Base-by-base conservation (phyloP, 2,888 invertebrate species). In the Nysson spinosus region DNA sequence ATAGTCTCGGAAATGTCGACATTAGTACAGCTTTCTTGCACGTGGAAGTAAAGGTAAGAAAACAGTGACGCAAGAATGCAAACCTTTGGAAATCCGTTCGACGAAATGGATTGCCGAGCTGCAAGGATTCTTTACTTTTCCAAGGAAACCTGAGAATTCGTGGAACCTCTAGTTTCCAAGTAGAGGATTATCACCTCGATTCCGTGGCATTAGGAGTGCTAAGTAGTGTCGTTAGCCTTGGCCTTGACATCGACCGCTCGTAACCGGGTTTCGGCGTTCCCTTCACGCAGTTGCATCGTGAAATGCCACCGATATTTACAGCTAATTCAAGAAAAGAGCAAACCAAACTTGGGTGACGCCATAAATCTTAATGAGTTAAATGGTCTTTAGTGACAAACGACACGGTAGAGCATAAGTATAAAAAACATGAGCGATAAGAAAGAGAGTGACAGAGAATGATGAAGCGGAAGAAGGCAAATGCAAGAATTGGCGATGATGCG, bases 161-260 rank as follows among this genome's bases (percentile, higher is more conserved):
- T 1, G 34, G 34, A 30, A 30, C 7, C 11, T 1, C 1, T 30
- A n/a, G n/a, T 34, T 34, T 34, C 34, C 4, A 5, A 4, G 34
- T 56, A 49, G 30, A 20, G 26, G 12, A 19, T 5, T 32, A 42
- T 17, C 17, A 7, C 7, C 37, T 35, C 34, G 43, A 64, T 60
- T 72, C 51, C 64, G 40, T 55, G 34, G 64, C 51, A 57, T 73
- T 61, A 61, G 55, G 64, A 56, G 50, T 51, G 57, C 42, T 61
- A 61, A 44, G 44, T 50, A n/a, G 42, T 56, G 40, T 12, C 49
- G 35, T 30, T 46, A 58, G 65, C 77, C 75, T 78, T 72, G 77
- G 69, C 83, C 84, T 83, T 84, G 82, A 83, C 83, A 83, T 79
- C 72, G 82, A 79, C 81, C 78, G 75, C 72, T 72, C n/a, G 64